Conservation (phyloP, 2,113 vertebrate species). For the Colinus virginianus region DNA sequence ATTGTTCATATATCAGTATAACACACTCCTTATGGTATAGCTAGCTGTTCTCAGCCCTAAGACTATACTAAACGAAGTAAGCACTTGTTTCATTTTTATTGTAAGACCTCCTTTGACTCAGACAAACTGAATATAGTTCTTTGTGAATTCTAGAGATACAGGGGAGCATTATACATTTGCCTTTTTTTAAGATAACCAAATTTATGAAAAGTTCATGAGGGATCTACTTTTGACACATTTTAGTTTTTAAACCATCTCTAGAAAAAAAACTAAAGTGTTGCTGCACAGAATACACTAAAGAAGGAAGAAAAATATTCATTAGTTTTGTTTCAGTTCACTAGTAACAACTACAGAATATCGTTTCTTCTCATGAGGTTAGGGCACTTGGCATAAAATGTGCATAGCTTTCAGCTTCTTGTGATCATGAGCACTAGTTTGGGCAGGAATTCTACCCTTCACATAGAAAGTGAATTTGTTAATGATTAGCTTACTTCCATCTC, state of each 20-base stretch:
- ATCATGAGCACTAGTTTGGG: not conserved
- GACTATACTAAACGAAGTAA: not conserved
- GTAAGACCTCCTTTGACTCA: not conserved
- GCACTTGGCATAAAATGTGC: not conserved
- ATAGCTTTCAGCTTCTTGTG: not conserved
- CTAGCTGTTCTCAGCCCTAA: not conserved
- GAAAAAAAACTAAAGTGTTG: not conserved
- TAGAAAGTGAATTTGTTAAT: constrained; percentile 40
- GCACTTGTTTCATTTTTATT: not conserved
- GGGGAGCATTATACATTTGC: not conserved
- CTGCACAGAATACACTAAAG: not conserved
- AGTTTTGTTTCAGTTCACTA: not conserved
- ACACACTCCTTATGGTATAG: not conserved
- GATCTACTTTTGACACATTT: not conserved
- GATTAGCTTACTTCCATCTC: constrained; percentile 86
- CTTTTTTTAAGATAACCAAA: not conserved
- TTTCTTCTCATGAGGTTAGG: not conserved
- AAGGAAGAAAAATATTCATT: not conserved
- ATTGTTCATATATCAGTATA: not conserved
- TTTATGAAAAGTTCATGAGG: not conserved
- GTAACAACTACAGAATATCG: not conserved
- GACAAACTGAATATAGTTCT: not conserved
- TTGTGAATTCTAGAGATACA: not conserved
- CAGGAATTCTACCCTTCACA: not conserved
- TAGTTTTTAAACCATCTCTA: not conserved